These are phyloP conservation scores for Encarsia formosa DNA, from an alignment of 2,888 invertebrate genomes.

Conservation along the genomic window DNA sequence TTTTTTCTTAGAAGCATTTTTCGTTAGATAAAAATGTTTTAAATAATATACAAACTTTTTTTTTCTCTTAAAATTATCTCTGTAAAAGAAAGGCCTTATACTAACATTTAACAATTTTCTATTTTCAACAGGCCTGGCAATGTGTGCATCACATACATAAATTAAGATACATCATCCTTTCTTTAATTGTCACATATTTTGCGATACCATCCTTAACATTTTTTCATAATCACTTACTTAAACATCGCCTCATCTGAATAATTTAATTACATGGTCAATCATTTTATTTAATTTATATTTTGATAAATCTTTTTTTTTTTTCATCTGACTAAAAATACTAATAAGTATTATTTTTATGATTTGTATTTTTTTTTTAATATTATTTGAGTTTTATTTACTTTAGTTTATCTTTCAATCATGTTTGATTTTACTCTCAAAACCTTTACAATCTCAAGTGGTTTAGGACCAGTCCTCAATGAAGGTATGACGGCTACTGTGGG, in stretches of 20 bases:
- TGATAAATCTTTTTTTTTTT: slow-evolving; percentile 4
- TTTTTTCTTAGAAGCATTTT: too few relatives aligned
- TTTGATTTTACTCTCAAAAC: too few relatives aligned
- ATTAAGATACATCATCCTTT: slow-evolving; percentile 44
- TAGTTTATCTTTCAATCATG: slow-evolving; percentile 22
- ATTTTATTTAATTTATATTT: slow-evolving; percentile 14
- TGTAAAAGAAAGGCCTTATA: slow-evolving; percentile 24
- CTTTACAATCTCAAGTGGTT: slow-evolving; percentile 23
- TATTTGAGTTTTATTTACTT: slow-evolving; percentile 19
- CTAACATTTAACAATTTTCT: slow-evolving; percentile 42
- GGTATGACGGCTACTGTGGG: slow-evolving; percentile 36
- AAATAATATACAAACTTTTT: slow-evolving; percentile 12
- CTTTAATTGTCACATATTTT: slow-evolving; percentile 36
- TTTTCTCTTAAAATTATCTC: slow-evolving; percentile 5
- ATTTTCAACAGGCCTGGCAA: slow-evolving; percentile 48
- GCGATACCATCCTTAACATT: slow-evolving; percentile 36
- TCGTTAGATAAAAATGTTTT: slow-evolving; percentile 5
- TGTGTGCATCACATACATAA: slow-evolving; percentile 43
- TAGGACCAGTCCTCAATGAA: slow-evolving; percentile 32
- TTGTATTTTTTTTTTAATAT: slow-evolving; percentile 4
- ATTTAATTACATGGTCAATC: slow-evolving; percentile 25
- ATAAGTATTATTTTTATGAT: background rate
- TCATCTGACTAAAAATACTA: background rate
- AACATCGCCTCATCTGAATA: slow-evolving; percentile 45
- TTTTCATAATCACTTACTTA: slow-evolving; percentile 36